Evolutionary conservation across 2,888 invertebrate species (phyloP).

Genomic region (Sycophila texana): DNA sequence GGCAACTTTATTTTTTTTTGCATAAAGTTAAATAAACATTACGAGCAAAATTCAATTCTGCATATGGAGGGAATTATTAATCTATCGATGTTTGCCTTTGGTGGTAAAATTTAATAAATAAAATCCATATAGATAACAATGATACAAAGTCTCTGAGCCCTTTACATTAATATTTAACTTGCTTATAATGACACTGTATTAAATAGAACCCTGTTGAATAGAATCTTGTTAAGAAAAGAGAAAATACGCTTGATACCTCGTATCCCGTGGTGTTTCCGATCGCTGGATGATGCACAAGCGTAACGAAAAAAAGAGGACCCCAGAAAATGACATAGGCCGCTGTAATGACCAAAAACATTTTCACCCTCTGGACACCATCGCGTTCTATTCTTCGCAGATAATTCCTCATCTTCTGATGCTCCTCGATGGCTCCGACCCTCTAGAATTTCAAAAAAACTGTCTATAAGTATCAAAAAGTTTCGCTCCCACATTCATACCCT

Average conservation of each 20-base stretch:
- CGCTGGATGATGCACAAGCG: constrained; percentile 86
- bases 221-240: neutral
- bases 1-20: too few relatives aligned
- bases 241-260: constrained; percentile 78
- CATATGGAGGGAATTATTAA: too few relatives aligned
- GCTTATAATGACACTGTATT: neutral
- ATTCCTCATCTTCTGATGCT: constrained; percentile 85
- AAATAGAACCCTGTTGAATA: neutral
- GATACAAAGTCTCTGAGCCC: too few relatives aligned
- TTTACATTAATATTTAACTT: too few relatives aligned
- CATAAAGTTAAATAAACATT: too few relatives aligned
- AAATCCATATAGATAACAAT: too few relatives aligned
- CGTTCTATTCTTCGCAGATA: constrained; percentile 87
- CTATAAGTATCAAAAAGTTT: too few relatives aligned
- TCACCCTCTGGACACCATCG: constrained; percentile 88
- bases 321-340: constrained; percentile 92
- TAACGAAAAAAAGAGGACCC: constrained; percentile 93
- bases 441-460: constrained; percentile 60
- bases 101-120: too few relatives aligned
- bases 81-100: too few relatives aligned
- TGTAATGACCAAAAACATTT: constrained; percentile 91
- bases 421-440: constrained; percentile 80
- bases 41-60: too few relatives aligned
- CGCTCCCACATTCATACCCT: too few relatives aligned
- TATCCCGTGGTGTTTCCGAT: constrained; percentile 85